Evolutionary conservation across 2,797 vertebrate species (phyloP), one percentile per base, ranked within the genome.

Genomic region (Jordanella pulchra): DNA sequence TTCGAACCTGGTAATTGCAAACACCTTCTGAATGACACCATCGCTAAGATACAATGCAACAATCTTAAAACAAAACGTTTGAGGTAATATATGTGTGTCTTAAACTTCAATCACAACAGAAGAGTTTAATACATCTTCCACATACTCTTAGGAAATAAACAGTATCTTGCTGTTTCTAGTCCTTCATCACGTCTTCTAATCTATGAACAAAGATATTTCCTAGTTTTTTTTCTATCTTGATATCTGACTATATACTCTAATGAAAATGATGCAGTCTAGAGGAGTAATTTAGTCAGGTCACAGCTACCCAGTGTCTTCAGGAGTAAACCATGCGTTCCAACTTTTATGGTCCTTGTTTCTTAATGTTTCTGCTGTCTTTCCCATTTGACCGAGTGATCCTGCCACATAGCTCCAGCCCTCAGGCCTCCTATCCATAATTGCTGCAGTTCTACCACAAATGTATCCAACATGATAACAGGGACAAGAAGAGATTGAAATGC

Each of bases 41-140:
- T 94, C 95, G 96, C 95, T 95, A 93, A 88, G 17, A 72, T 77
- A 23, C 21, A 79, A 80, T 60, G 48, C 6, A 56, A 56, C 56
- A 27, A 15, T 28, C n/a, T 65, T 21, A 27, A 12, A 30, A 66
- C 44, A 50, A 28, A 32, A 30, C 30, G 18, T 47, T 42, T 30
- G 14, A 58, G 17, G 44, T 27, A 4, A 18, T 47, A 12, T 4
- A 47, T 18, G 9, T 47, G 25, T 47, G 15, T 30, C 27, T 15
- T 56, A 4, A 30, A 17, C 11, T 7, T 12, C 3, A 12, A 14
- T 56, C 27, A 56, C 55, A 18, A 56, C 9, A 30, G 55, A 30
- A 2, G 6, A 30, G 55, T 32, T 30, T 32, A 14, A 28, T 18
- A 32, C 55, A 4, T 28, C 32, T 39, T 32, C 50, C 7, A 23